These are phyloP conservation scores for Agrilus planipennis DNA, from an alignment of 1,140 invertebrate species.

Conservation along the genomic window DNA sequence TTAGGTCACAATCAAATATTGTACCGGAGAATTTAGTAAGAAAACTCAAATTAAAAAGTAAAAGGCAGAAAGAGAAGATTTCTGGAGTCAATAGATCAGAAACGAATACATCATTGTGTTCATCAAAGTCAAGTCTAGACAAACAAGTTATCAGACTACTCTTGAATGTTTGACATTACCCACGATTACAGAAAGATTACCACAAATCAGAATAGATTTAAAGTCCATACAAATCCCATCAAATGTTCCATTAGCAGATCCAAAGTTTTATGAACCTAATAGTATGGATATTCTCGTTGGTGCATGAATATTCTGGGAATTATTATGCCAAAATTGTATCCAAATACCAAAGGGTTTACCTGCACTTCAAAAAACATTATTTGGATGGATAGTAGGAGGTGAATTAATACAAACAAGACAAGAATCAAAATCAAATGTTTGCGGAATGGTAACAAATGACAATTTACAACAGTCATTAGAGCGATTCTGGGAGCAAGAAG, in stretches of 20 bases:
- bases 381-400: slow-evolving; percentile 11
- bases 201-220: slow-evolving; percentile 2
- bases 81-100: neutral
- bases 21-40: slow-evolving; percentile 9
- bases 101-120: neutral
- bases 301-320: slow-evolving; percentile 1
- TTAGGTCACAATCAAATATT: slow-evolving; percentile 8
- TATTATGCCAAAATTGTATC: slow-evolving; percentile 1
- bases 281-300: slow-evolving; percentile 1
- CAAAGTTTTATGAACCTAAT: neutral
- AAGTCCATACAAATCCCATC: neutral
- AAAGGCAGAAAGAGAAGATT: neutral
- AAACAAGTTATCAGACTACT: neutral
- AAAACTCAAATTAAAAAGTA: slow-evolving; percentile 3
- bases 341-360: neutral
- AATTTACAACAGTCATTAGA: neutral
- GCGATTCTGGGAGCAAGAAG: neutral
- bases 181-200: neutral
- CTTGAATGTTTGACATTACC: neutral
- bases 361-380: slow-evolving; percentile 10
- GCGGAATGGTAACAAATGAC: neutral
- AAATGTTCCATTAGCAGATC: slow-evolving; percentile 1
- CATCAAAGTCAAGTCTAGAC: neutral
- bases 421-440: neutral
- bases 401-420: neutral